Evolutionary conservation across 1,140 invertebrate species (phyloP), one percentile per base, ranked within the genome.

Genomic region (Mactra quadrangularis): DNA sequence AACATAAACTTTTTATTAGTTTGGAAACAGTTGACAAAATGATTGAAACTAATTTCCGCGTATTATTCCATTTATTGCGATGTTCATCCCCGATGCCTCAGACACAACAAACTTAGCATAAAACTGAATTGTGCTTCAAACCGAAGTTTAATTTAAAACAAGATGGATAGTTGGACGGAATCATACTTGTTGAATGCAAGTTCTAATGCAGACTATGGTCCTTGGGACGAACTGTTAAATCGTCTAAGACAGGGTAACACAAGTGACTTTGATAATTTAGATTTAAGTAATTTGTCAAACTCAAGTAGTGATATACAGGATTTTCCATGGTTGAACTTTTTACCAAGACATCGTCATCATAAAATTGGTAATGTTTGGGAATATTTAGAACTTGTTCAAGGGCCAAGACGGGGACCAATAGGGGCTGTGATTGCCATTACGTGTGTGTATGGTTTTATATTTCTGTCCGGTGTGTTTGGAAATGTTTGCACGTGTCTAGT

Each of bases 401-500:
- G 85, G 1, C 85, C 87, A 11, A 72, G 85, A 62, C 57, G 87
- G 17, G 85, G 83, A 15, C 52, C 76, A 29, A 52, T 90, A 31
- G 60, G 71, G 0, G 74, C 77, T 1, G 87, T 89, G 15, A 82
- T 89, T 29, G 76, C 86, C 0, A 85, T 91, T 22, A 91, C 90
- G 13, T 47, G 89, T 29, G 77, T 92, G 13, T 92, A 92, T 71
- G 84, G 68, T 33, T 70, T 91, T 25, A 89, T 92, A 55, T 87
- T 92, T 38, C 38, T 91, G 7, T 87, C 88, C 7, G 91, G 91
- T 38, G 62, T 91, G 17, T 62, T 91, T 13, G 91, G 91, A 13
- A 92, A 92, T 82, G 83, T 91, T 22, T 91, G 86, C 72, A 92
- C 91, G 17, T 92, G 91, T 68, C 77, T 91, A 45, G 91, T 92